Percentiles rank a stretch among this genome's conserved stretches.
These are phyloP conservation scores for Petrophora chlorosata DNA, from an alignment of 2,888 invertebrate genomes.

Conservation along the genomic window DNA sequence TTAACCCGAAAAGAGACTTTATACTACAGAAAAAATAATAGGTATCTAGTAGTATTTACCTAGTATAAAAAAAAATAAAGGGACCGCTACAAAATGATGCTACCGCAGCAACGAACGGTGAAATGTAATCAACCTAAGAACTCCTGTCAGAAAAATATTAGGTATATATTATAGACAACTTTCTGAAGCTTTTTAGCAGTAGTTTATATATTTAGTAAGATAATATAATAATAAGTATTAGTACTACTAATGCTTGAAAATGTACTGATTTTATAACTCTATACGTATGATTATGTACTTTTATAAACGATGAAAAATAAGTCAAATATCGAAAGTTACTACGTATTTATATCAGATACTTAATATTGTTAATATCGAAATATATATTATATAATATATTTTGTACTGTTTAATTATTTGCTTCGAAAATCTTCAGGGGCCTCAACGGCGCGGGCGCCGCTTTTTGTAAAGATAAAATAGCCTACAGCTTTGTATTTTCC, in stretches of 20 bases:
- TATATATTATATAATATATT: conserved; percentile 2
- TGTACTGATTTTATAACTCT: conserved; percentile 25
- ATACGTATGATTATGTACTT: conserved; percentile 2
- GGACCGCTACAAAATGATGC: no score
- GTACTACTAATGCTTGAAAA: conserved; percentile 51
- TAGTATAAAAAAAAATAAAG: no score
- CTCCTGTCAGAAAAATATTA: no score
- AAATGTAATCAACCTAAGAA: no score
- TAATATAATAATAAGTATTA: conserved; percentile 43
- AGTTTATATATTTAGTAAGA: background rate
- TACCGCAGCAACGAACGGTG: no score
- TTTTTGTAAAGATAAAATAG: conserved; percentile 76
- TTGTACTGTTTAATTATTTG: conserved; percentile 22
- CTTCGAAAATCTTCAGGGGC: conserved; percentile 43
- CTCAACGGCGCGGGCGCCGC: conserved; percentile 72
- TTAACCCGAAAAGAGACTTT: no score
- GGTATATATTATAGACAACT: conserved; percentile 5
- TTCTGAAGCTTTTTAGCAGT: background rate
- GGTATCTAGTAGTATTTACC: no score
- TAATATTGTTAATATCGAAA: background rate
- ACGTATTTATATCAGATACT: background rate
- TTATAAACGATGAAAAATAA: background rate
- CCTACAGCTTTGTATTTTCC: conserved; percentile 83
- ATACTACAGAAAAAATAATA: no score
- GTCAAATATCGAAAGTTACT: no score